Percentiles rank a stretch among this genome's conserved stretches.
Conservation (phyloP, 1,140 invertebrate genomes). For the Melanaphis sacchari region DNA sequence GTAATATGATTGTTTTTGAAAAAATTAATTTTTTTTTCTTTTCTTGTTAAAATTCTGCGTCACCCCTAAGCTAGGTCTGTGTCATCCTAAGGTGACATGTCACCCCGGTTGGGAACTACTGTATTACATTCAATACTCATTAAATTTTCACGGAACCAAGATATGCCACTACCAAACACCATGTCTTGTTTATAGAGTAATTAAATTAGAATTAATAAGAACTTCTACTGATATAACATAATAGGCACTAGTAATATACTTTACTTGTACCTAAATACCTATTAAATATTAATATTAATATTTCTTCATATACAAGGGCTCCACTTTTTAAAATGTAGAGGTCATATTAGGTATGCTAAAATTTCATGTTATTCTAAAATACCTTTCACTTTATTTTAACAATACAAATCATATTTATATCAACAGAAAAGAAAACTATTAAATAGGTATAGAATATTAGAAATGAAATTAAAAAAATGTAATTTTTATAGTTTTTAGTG, state of each 20-base stretch:
- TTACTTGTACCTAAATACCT: background rate
- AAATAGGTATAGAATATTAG: background rate
- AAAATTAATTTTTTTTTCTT: too few relatives aligned
- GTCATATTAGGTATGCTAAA: too few relatives aligned
- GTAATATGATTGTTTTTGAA: too few relatives aligned
- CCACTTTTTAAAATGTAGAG: too few relatives aligned
- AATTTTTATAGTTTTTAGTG: background rate
- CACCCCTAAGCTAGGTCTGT: too few relatives aligned
- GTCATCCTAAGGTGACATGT: too few relatives aligned
- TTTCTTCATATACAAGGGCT: too few relatives aligned
- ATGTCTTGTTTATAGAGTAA: background rate
- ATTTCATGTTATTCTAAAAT: background rate
- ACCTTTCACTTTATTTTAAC: background rate
- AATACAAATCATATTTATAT: background rate
- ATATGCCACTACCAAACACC: background rate
- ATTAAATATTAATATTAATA: background rate
- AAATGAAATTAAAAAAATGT: background rate
- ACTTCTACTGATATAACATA: background rate
- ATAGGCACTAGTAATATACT: background rate
- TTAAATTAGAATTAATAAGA: background rate
- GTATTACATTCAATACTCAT: background rate
- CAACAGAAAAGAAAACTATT: background rate
- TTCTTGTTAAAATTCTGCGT: too few relatives aligned
- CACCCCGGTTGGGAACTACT: too few relatives aligned
- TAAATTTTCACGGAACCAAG: background rate